A percentile compares a stretch with the other conserved stretches of the same genome.
These are phyloP conservation scores for Encarsia formosa DNA, from an alignment of 2,888 invertebrate species.

Conservation along the genomic window DNA sequence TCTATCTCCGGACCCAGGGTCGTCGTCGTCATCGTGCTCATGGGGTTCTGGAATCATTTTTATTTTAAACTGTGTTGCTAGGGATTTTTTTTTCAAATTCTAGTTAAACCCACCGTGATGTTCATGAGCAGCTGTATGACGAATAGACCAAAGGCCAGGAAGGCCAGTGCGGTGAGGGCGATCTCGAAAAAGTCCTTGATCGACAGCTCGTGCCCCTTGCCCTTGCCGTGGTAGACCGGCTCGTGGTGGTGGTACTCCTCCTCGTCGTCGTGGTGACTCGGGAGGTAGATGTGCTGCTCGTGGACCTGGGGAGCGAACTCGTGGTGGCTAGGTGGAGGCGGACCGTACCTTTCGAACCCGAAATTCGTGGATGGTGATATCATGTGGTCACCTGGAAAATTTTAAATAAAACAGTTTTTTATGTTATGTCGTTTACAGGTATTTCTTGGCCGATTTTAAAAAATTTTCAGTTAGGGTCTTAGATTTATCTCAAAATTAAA, in stretches of 20 bases:
- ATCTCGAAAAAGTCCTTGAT: slow-evolving; percentile 74
- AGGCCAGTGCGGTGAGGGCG: slow-evolving; percentile 76
- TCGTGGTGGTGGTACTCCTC: slow-evolving; percentile 37
- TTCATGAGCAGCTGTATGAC: slow-evolving; percentile 75
- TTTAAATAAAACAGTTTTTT: too few relatives aligned
- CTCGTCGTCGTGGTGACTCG: slow-evolving; percentile 31
- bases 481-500: too few relatives aligned
- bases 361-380: slow-evolving; percentile 39
- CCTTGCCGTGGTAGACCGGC: slow-evolving; percentile 46
- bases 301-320: slow-evolving; percentile 37
- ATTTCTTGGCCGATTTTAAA: too few relatives aligned
- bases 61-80: too few relatives aligned
- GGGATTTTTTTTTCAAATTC: too few relatives aligned
- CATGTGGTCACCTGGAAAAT: neutral
- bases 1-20: slow-evolving; percentile 16
- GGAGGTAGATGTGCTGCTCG: slow-evolving; percentile 41
- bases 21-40: slow-evolving; percentile 31
- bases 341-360: slow-evolving; percentile 34
- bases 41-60: slow-evolving; percentile 7
- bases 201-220: slow-evolving; percentile 58
- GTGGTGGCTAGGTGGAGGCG: slow-evolving; percentile 13
- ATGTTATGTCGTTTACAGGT: too few relatives aligned
- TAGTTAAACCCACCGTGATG: slow-evolving; percentile 62
- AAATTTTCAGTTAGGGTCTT: too few relatives aligned
- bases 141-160: slow-evolving; percentile 76